Base-by-base conservation (phyloP, 2,888 invertebrate genomes). In the Pollenia griseotomentosa region DNA sequence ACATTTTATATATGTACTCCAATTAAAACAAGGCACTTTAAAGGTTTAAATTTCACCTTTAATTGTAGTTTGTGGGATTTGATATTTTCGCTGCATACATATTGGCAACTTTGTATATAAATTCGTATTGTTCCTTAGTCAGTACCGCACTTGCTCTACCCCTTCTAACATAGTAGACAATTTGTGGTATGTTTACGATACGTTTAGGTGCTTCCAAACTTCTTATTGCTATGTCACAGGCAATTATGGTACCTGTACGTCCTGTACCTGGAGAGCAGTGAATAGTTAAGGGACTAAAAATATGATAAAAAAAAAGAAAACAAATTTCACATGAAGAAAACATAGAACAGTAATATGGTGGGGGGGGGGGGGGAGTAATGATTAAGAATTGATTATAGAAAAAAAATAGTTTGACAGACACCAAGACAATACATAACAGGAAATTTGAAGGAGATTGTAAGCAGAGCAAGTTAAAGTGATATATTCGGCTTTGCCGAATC, bases 191-290 rank as follows among this genome's bases (percentile, higher is more conserved):
- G 94, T 98, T 98, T 16, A 97, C 97, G 75, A 95, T 95, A 85
- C 97, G 95, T 44, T 96, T 96, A 77, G 96, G 95, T 51, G 92
- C 94, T 93, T 97, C 97, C 93, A 97, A 96, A 91, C 98, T 97
- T 91, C 97, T 95, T 94, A 98, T 97, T 90, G 97, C 96, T 88
- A 97, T 95, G 94, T 98, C 98, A 92, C 97, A 96, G 87, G 98
- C 97, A 87, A 98, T 95, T 88, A 98, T 94, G 70, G 97, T 97
- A 59, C 98, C 98, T 16, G 98, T 96, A 77, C 98, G 95, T 0
- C 98, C 98, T 65, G 98, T 98, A 89, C 98, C 97, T 82, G 97
- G 97, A 92, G 98, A 97, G 94, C 98, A 97, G 93, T 97, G 96
- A 88, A 97, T 95, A 89, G 97, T 95, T 91, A 97, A 95, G 73